These are phyloP conservation scores for Acrossocheilus wenchowensis DNA, from an alignment of 2,797 vertebrate genomes.

Conservation along the genomic window DNA sequence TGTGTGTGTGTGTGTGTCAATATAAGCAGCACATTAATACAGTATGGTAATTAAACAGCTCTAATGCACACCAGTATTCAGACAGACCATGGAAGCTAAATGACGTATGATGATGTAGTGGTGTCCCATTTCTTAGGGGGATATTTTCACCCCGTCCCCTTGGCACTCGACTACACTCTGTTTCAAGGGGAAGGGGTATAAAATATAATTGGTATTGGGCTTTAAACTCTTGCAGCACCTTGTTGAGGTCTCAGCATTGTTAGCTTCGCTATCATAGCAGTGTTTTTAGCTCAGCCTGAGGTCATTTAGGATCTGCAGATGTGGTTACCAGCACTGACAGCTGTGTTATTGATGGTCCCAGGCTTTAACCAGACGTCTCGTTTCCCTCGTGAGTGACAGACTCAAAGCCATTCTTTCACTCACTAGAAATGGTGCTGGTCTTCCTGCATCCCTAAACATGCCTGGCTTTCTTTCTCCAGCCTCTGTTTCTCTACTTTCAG, in stretches of 20 bases:
- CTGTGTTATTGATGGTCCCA: slow-evolving; percentile 64
- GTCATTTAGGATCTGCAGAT: slow-evolving; percentile 53
- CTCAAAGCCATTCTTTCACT: slow-evolving; percentile 75
- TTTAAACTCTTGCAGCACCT: not conserved
- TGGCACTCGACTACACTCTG: not conserved
- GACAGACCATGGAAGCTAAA: not conserved
- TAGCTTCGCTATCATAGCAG: slow-evolving; percentile 46
- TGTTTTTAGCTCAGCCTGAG: slow-evolving; percentile 42
- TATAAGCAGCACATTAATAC: not conserved
- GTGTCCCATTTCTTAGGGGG: too few relatives aligned
- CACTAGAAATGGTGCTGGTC: slow-evolving; percentile 69
- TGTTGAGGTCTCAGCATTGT: not conserved
- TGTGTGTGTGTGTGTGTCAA: not conserved
- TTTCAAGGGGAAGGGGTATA: not conserved
- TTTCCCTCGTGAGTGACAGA: slow-evolving; percentile 72
- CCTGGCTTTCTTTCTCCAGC: slow-evolving; percentile 7
- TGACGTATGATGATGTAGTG: not conserved
- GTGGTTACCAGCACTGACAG: slow-evolving; percentile 46
- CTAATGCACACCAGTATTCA: not conserved
- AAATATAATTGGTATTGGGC: too few relatives aligned
- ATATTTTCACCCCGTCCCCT: not conserved
- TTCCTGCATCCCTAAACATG: slow-evolving; percentile 65
- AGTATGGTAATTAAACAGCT: not conserved
- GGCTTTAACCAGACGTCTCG: slow-evolving; percentile 68
- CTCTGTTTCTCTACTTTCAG: slow-evolving; percentile 4